Conservation (phyloP, 2,797 vertebrate genomes). For the Erpetoichthys calabaricus region DNA sequence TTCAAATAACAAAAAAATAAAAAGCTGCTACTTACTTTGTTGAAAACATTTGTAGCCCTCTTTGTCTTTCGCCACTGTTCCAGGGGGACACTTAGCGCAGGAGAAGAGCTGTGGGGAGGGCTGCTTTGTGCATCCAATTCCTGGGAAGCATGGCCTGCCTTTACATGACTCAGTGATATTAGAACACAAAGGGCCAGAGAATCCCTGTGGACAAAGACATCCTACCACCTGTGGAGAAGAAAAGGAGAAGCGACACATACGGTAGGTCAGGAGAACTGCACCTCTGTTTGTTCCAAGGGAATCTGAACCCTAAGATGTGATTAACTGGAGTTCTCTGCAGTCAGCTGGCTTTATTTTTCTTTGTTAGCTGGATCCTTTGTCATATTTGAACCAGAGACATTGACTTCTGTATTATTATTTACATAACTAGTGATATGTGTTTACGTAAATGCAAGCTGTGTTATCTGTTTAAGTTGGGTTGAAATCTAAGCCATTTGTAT, state of each 20-base stretch:
- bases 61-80: conserved; percentile 30
- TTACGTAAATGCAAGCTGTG: no score
- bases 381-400: no score
- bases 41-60: conserved; percentile 65
- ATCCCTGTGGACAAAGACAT: conserved; percentile 50
- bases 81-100: conserved; percentile 48
- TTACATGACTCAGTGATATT: conserved; percentile 36
- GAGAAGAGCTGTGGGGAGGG: conserved; percentile 28
- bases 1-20: background rate
- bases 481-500: no score
- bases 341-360: no score
- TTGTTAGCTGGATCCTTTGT: no score
- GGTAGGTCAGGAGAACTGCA: no score
- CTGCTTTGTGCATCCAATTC: conserved; percentile 36
- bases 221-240: conserved; percentile 43
- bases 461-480: no score
- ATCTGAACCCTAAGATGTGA: no score
- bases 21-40: conserved; percentile 34
- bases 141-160: conserved; percentile 52
- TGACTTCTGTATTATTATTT: no score
- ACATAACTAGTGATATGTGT: no score
- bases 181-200: conserved; percentile 51
- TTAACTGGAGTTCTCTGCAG: no score
- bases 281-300: no score
- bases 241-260: background rate